Evolutionary conservation across 2,113 vertebrate species (phyloP).

Genomic region (Daphoenositta chrysoptera): DNA sequence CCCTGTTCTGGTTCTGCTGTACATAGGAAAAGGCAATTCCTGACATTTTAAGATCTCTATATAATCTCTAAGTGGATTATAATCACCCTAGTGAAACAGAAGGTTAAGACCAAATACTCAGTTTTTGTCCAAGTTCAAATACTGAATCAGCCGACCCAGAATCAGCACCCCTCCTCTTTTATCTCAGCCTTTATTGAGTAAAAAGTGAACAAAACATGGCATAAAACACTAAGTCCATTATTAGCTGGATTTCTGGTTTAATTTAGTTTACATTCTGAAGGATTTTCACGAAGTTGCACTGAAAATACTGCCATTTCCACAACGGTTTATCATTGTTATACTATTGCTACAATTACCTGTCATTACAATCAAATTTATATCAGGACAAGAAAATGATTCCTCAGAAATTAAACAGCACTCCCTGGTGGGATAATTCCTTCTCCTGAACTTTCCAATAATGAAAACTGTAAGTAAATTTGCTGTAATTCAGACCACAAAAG

Average conservation of each 20-base stretch:
- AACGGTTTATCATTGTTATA: background rate
- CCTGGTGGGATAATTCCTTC: constrained; percentile 54
- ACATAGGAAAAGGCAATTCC: background rate
- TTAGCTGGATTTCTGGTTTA: background rate
- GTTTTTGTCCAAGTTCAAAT: background rate
- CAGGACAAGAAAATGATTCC: constrained; percentile 45
- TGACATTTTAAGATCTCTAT: background rate
- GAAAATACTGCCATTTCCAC: constrained; percentile 20
- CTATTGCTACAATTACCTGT: constrained; percentile 25
- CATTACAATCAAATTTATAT: constrained; percentile 49
- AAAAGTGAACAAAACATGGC: background rate
- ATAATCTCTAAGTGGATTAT: background rate
- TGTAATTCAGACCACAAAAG: constrained; percentile 26
- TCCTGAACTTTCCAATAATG: constrained; percentile 30
- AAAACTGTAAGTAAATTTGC: constrained; percentile 39
- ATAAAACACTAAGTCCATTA: background rate
- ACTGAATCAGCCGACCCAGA: background rate
- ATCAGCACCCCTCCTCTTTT: background rate
- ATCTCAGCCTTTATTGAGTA: background rate
- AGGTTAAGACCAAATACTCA: background rate
- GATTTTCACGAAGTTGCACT: background rate
- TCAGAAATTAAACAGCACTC: constrained; percentile 62
- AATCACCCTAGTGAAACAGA: background rate
- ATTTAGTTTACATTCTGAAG: background rate
- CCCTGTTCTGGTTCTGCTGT: background rate